Percentiles rank a stretch among this genome's conserved stretches.
phyloP scores from a whole-genome alignment of 2,113 vertebrate species.

The Microtus ochrogaster region DNA sequence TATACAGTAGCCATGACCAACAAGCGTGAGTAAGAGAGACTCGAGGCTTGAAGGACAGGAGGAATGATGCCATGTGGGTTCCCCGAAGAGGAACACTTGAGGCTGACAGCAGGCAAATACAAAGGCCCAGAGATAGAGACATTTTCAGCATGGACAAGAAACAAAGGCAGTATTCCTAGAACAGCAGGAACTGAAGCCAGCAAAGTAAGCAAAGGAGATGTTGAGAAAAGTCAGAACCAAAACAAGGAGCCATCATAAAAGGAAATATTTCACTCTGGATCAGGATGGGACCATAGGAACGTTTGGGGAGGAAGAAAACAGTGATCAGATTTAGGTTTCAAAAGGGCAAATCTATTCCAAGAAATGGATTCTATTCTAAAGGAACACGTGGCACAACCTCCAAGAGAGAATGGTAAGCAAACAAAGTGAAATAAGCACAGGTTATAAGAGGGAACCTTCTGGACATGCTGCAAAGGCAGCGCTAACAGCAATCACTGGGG shows the following conservation, averaged over 20 bases:
- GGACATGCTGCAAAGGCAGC: not conserved
- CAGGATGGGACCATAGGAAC: not conserved
- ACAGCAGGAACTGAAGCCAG: not conserved
- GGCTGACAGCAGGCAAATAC: not conserved
- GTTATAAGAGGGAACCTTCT: not conserved
- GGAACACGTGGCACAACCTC: not conserved
- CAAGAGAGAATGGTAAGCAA: not conserved
- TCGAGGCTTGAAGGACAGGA: not conserved
- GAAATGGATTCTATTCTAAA: not conserved
- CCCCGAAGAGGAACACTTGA: not conserved
- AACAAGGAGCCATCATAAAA: not conserved
- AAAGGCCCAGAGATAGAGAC: not conserved
- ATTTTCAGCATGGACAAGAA: not conserved
- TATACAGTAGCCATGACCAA: not conserved
- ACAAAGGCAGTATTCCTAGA: not conserved
- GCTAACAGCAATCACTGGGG: not conserved
- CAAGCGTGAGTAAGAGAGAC: not conserved
- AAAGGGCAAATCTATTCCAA: constrained; percentile 12
- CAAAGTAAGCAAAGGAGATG: not conserved
- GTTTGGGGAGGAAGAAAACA: not conserved
- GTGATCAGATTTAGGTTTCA: not conserved
- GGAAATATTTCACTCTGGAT: not conserved
- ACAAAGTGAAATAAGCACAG: not conserved
- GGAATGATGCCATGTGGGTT: not conserved
- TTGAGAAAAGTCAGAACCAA: not conserved